A percentile compares a stretch with the other conserved stretches of the same genome.
Conservation (phyloP, 1,140 invertebrate species). For the Leptestheria dahalacensis region DNA sequence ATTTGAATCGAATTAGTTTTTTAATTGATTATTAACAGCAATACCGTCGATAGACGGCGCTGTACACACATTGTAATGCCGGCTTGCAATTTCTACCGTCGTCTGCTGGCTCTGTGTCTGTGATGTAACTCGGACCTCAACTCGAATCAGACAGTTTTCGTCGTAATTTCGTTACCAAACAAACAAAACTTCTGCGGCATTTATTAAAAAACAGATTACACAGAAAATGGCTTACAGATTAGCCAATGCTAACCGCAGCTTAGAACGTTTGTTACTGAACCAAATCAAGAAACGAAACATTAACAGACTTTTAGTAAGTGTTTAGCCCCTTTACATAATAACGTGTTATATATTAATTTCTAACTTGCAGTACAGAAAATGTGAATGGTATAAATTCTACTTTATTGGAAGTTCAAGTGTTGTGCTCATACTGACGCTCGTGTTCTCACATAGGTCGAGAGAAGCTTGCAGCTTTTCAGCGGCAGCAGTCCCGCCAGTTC, state of each 20-base stretch:
- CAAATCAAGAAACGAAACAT: neutral
- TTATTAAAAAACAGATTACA: neutral
- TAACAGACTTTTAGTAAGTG: neutral
- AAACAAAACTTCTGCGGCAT: neutral
- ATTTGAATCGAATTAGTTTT: no score
- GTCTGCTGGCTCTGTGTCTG: neutral
- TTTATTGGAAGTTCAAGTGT: neutral
- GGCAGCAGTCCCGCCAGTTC: slow-evolving; percentile 19
- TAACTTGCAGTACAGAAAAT: neutral
- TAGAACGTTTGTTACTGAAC: slow-evolving; percentile 1
- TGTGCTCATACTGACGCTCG: no score
- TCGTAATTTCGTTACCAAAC: neutral
- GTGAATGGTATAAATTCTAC: no score
- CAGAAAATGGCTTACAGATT: slow-evolving; percentile 4
- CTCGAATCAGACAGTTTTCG: neutral
- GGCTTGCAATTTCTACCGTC: neutral
- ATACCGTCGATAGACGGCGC: no score
- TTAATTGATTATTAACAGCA: no score
- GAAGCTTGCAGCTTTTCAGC: slow-evolving; percentile 6
- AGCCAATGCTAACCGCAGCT: slow-evolving; percentile 1
- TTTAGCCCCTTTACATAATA: neutral
- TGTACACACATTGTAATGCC: no score
- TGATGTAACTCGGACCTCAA: neutral
- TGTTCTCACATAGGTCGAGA: slow-evolving; percentile 10
- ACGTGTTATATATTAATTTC: neutral